Conservation (phyloP, 2,888 invertebrate species). For the Aporophyla lueneburgensis region DNA sequence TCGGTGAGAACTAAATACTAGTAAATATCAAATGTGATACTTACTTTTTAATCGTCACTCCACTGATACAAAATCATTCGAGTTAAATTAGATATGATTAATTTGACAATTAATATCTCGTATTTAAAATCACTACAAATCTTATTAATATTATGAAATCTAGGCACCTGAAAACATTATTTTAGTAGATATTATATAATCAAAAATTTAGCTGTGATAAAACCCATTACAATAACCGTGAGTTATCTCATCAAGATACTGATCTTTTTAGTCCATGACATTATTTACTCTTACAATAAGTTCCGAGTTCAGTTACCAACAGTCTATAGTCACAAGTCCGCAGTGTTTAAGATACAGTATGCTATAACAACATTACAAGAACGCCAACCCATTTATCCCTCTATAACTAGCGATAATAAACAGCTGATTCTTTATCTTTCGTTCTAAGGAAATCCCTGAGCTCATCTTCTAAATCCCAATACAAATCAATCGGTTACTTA, state of each 20-base stretch:
- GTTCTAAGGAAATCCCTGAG: constrained; percentile 49
- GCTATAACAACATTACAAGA: constrained; percentile 9
- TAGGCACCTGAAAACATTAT: no score
- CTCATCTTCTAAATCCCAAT: constrained; percentile 48
- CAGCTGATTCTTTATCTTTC: constrained; percentile 55
- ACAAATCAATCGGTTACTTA: constrained; percentile 41
- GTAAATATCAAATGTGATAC: no score
- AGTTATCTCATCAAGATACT: neutral
- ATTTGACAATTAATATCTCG: no score
- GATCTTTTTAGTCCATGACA: no score
- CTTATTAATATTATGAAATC: no score
- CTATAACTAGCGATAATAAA: constrained; percentile 26
- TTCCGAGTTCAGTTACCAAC: neutral
- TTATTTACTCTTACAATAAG: neutral
- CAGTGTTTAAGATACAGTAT: constrained; percentile 8
- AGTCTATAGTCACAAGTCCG: neutral
- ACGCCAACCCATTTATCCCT: constrained; percentile 32
- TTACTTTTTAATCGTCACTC: no score
- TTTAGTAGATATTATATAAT: no score
- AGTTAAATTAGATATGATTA: no score
- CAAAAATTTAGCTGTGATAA: neutral
- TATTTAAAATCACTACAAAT: no score
- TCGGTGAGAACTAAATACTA: no score
- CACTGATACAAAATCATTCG: no score
- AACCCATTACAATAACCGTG: neutral